Base-by-base conservation (phyloP, 2,888 invertebrate genomes). In the Theodoxus fluviatilis region DNA sequence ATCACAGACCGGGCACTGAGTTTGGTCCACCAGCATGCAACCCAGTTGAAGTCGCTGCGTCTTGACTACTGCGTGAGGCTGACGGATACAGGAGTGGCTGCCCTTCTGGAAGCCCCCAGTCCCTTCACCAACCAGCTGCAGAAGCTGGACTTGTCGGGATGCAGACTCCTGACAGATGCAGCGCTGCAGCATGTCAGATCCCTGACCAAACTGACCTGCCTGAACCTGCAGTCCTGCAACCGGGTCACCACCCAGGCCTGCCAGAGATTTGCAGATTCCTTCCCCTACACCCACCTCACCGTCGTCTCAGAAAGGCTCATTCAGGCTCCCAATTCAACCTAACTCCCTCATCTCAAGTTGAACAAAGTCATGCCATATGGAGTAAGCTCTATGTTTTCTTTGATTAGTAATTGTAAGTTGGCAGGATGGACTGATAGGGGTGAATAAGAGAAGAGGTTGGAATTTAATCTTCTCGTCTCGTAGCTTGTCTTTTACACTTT, bases 191-290 rank as follows among this genome's bases (percentile, higher is more conserved):
- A 25, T n/a, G n/a, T n/a, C n/a, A n/a, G n/a, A n/a, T n/a, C n/a
- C 74, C 72, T 88, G 68, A 80, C 78, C 4, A 74, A 75, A 12
- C 89, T 96, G 68, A 90, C 91, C 70, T 91, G 91, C 76, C 88
- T 96, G 78, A 94, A 95, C 88, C 90, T 96, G 91, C 94, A 75
- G 74, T 93, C 94, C 70, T 96, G 96, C 87, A 92, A 93, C 71
- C 91, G 94, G 33, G 91, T 96, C 52, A 94, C 95, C 0, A 96
- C 87, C 94, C 94, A 15, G 95, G 95, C 63, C 93, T 96, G 65
- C 94, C 78, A 55, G 75, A n/a, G n/a, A n/a, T n/a, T n/a, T n/a
- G n/a, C n/a, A n/a, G n/a, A n/a, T n/a, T n/a, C n/a, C n/a, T n/a
- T n/a, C n/a, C n/a, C n/a, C n/a, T n/a, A n/a, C n/a, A n/a, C n/a